phyloP scores from a whole-genome alignment of 1,140 invertebrate species.

The Streblospio benedicti region DNA sequence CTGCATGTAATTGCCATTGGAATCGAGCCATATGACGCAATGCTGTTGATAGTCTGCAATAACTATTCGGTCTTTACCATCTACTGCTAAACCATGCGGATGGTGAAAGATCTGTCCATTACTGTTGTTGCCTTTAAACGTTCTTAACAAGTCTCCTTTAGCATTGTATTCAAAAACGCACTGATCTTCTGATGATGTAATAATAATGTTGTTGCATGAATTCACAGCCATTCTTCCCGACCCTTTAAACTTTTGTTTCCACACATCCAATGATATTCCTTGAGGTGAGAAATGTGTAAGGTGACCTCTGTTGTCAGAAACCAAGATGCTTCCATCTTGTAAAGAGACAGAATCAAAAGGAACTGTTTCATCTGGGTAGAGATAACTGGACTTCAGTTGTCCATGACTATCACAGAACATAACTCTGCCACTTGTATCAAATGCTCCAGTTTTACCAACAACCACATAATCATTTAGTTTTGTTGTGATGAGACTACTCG shows the following conservation, averaged over 20 bases:
- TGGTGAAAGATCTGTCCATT: not conserved
- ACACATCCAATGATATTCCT: not conserved
- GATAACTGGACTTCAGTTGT: not conserved
- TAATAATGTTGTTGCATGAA: not conserved
- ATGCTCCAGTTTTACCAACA: constrained; percentile 1
- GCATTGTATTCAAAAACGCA: not conserved
- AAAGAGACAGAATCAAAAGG: not conserved
- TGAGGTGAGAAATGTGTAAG: not conserved
- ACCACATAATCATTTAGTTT: not conserved
- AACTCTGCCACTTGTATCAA: not conserved
- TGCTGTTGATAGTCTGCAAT: not conserved
- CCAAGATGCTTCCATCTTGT: not conserved
- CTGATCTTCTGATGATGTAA: constrained; percentile 1
- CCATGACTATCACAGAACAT: not conserved
- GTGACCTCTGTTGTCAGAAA: constrained; percentile 5
- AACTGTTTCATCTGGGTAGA: not conserved
- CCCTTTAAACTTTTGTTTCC: constrained; percentile 1
- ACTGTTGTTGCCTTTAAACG: not conserved
- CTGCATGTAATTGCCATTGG: not conserved
- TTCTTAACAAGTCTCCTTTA: not conserved
- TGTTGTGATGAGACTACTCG: not conserved
- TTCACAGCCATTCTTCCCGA: not conserved
- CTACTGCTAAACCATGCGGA: not conserved
- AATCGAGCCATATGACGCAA: not conserved
- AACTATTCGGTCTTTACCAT: not conserved